Base-by-base conservation (phyloP, 2,888 invertebrate species). In the Helobdella robusta region DNA sequence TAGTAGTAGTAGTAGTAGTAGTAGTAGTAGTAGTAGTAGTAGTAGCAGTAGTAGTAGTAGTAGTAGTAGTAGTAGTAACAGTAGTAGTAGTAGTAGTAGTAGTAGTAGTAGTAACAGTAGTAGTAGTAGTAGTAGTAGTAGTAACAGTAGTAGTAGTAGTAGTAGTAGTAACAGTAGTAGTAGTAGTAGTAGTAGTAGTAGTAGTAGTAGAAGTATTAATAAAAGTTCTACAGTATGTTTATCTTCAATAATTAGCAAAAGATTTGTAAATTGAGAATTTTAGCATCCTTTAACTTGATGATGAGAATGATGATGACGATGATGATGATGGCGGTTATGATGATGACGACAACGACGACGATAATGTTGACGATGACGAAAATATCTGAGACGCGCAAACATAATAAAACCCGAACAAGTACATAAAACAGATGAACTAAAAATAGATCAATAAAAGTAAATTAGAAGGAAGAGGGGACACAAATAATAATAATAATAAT, bases 121-220 rank as follows among this genome's bases (percentile, higher is more conserved):
- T 40, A 40, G 44, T 40, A 40, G 44, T 40, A 40, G 44, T 40
- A 40, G 44, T 40, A 40, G 44, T 40, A 40, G 44, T 40, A 40
- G 44, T 40, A 40, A n/a, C 15, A 40, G 44, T 40, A 40, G 44
- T 40, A 40, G 15, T n/a, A 40, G 44, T 40, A 40, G 44, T 40
- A 40, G 44, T 40, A 40, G 44, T 40, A 40, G 44, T 40, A 40
- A n/a, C 44, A 40, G 44, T 40, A 40, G 44, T 40, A 50, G 54
- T 18, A n/a, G 44, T 6, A 35, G 8, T 61, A 35, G 35, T 59
- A 34, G 59, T 28, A 35, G 30, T 59, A 34, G 59, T 2, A 5
- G 59, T 34, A 59, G 35, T 34, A 32, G 8, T 34, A 32, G 30
- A 3, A 3, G 2, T 34, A 6, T 30, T 32, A 28, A 35, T 59